phyloP scores from a whole-genome alignment of 2,888 invertebrate genomes.

The Omphaloscelis lunosa region DNA sequence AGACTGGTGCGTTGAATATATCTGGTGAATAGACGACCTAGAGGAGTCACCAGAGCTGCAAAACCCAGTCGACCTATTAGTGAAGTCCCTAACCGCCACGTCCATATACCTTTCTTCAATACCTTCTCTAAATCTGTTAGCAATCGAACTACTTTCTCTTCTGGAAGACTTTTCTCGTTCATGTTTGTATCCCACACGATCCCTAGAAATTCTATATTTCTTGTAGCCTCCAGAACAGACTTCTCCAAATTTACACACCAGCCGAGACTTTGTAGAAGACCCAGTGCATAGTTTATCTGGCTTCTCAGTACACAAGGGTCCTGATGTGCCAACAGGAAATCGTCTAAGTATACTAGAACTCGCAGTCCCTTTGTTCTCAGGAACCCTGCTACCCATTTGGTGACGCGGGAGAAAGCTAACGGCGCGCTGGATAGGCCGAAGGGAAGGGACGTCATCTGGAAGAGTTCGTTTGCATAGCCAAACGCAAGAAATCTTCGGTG shows the following conservation, averaged over 20 bases:
- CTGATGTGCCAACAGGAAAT: conserved; percentile 51
- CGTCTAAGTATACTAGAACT: conserved; percentile 48
- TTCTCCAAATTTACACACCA: conserved; percentile 44
- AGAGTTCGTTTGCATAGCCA: conserved; percentile 16
- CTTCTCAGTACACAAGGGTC: conserved; percentile 15
- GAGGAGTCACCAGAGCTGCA: conserved; percentile 46
- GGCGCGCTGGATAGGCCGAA: conserved; percentile 57
- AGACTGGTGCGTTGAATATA: conserved; percentile 43
- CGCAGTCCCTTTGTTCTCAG: conserved; percentile 36
- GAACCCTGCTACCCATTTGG: conserved; percentile 48
- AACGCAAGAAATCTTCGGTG: conserved; percentile 45
- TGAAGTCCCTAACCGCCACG: conserved; percentile 7
- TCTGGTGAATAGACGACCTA: conserved; percentile 45
- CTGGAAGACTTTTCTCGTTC: conserved; percentile 41
- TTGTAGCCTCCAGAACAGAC: conserved; percentile 18
- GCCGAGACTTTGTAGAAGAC: conserved; percentile 29
- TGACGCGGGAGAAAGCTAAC: conserved; percentile 43
- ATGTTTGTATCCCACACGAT: conserved; percentile 49
- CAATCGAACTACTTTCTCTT: conserved; percentile 32
- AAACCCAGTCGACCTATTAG: conserved; percentile 56
- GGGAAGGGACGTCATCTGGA: conserved; percentile 54
- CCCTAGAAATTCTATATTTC: conserved; percentile 55
- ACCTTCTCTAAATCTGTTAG: neutral
- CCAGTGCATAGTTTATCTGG: conserved; percentile 29
- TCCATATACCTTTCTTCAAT: conserved; percentile 31